Conservation (phyloP, 2,888 invertebrate genomes). For the Amiota mariae region DNA sequence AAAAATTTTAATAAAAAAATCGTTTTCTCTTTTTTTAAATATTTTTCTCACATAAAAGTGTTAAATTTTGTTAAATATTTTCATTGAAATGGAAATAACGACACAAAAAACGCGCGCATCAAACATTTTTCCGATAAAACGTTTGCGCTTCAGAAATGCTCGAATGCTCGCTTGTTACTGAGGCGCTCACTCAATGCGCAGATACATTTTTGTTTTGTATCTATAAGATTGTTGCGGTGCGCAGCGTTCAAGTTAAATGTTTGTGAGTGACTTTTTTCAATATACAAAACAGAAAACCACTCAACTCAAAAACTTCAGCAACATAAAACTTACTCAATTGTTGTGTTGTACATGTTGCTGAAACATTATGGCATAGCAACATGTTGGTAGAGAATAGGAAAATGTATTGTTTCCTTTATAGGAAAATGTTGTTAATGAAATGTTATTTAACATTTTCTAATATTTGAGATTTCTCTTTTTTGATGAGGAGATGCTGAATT, state of each 20-base stretch:
- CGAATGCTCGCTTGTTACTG: conserved; percentile 72
- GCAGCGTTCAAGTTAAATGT: conserved; percentile 52
- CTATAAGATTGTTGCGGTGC: conserved; percentile 45
- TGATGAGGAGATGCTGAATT: too few species aligned
- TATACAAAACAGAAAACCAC: too few species aligned
- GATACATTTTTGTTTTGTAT: conserved; percentile 64
- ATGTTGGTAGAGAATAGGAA: too few species aligned
- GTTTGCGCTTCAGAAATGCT: conserved; percentile 63
- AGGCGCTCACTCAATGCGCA: conserved; percentile 63
- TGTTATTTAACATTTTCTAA: too few species aligned
- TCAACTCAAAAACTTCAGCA: too few species aligned
- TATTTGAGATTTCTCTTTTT: too few species aligned
- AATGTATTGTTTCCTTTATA: too few species aligned
- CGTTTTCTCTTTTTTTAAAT: not conserved
- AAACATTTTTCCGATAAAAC: conserved; percentile 48
- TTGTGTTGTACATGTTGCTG: too few species aligned
- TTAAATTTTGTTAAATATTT: conserved; percentile 12
- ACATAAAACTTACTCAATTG: too few species aligned
- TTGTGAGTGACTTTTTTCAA: conserved; percentile 1
- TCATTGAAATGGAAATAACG: not conserved
- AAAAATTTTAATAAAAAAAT: conserved; percentile 12
- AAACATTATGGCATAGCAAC: too few species aligned
- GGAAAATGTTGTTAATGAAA: too few species aligned
- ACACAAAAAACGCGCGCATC: conserved; percentile 42
- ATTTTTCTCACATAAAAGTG: not conserved